These are phyloP conservation scores for Terrapene triunguis DNA, from an alignment of 2,113 vertebrate species.

Conservation along the genomic window DNA sequence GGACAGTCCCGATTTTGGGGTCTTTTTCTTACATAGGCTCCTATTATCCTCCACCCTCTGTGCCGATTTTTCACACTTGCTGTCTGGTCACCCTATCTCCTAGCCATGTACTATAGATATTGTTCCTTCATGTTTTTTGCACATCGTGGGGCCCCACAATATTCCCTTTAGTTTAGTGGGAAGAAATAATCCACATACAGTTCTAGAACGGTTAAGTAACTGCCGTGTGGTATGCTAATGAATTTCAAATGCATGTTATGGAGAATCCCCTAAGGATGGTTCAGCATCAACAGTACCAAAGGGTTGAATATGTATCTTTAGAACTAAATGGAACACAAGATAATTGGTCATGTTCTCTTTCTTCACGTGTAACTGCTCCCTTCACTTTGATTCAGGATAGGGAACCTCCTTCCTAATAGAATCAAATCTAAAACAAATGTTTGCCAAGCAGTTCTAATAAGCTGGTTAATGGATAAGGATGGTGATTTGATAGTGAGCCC, in stretches of 20 bases:
- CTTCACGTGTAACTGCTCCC: fast-evolving
- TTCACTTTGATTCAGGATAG: not conserved
- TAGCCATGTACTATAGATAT: not conserved
- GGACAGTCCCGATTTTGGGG: no score
- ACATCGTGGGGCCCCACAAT: conserved; percentile 14
- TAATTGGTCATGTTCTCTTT: not conserved
- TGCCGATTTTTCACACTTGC: no score
- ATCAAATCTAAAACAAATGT: not conserved
- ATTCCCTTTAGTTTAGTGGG: not conserved
- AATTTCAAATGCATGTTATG: not conserved
- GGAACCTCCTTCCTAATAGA: not conserved
- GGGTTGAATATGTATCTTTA: not conserved
- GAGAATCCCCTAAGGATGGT: not conserved
- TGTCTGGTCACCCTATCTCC: not conserved
- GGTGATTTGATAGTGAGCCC: not conserved
- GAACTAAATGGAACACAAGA: not conserved
- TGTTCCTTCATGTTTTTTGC: not conserved
- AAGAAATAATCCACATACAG: not conserved
- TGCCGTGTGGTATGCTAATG: not conserved
- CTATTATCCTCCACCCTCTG: no score
- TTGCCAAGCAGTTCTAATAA: not conserved
- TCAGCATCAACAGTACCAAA: not conserved
- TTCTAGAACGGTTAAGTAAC: not conserved
- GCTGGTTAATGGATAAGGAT: no score
- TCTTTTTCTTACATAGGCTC: no score